Evolutionary conservation across 2,113 vertebrate species (phyloP).

Genomic region (Dinomys branickii): DNA sequence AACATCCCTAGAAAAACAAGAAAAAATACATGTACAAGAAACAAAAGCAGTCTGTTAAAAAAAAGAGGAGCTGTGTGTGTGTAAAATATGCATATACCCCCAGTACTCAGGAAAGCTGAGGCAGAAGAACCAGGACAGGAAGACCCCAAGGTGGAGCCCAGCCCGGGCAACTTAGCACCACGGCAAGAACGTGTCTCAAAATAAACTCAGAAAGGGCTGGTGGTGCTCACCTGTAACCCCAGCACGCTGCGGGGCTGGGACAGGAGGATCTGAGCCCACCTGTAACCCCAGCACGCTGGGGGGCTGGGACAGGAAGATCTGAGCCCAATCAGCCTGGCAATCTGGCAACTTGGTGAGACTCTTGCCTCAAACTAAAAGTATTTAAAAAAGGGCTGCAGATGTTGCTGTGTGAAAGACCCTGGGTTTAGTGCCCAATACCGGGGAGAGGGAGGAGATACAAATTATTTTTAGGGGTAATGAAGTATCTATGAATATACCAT

Average conservation of each 20-base stretch:
- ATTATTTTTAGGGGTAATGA: neutral
- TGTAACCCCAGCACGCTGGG: neutral
- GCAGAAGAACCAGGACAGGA: neutral
- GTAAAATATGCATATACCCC: neutral
- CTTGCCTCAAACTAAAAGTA: neutral
- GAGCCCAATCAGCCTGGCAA: neutral
- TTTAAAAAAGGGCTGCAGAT: neutral
- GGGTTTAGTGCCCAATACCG: neutral
- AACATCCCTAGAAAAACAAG: neutral
- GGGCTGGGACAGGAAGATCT: neutral
- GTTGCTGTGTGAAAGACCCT: neutral
- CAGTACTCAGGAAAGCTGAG: neutral
- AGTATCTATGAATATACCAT: neutral
- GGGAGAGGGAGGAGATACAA: neutral
- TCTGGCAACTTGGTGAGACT: neutral
- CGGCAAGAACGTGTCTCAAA: neutral
- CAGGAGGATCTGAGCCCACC: neutral
- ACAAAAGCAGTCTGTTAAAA: neutral
- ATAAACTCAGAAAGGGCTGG: neutral
- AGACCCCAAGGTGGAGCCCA: neutral
- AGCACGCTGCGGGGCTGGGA: neutral
- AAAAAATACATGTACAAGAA: neutral
- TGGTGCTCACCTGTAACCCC: neutral
- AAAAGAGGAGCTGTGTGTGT: neutral
- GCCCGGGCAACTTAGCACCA: neutral